Percentiles rank a stretch among this genome's conserved stretches.
Evolutionary conservation across 2,888 invertebrate genomes (phyloP).

Genomic region (Furcula furcula): DNA sequence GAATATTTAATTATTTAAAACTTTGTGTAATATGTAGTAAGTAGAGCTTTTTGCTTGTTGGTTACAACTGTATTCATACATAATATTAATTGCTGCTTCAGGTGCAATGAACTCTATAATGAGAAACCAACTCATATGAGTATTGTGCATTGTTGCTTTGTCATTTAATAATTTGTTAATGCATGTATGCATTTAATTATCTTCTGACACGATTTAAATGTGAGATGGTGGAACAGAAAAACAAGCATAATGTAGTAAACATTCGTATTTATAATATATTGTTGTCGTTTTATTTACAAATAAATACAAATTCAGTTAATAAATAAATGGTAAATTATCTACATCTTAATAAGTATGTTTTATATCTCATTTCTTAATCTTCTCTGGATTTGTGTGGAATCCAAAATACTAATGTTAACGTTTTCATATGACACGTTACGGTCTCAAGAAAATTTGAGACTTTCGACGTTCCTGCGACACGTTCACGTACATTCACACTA

Average conservation of each 20-base stretch:
- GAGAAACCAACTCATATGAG: neutral
- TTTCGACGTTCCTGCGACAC: constrained; percentile 80
- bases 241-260: constrained; percentile 78
- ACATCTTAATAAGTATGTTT: constrained; percentile 81
- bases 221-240: constrained; percentile 42
- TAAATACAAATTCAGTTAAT: constrained; percentile 83
- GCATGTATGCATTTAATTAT: neutral
- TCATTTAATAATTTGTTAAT: neutral
- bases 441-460: constrained; percentile 81
- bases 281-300: constrained; percentile 81
- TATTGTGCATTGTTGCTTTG: neutral
- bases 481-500: constrained; percentile 82
- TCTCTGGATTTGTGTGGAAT: constrained; percentile 73
- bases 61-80: neutral
- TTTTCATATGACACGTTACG: constrained; percentile 80
- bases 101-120: neutral
- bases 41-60: neutral
- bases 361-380: constrained; percentile 81
- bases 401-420: constrained; percentile 81
- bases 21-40: neutral
- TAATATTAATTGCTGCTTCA: neutral
- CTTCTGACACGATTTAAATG: neutral
- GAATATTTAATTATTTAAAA: too few relatives aligned
- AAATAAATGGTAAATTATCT: constrained; percentile 83
- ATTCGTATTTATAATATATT: constrained; percentile 82